Conservation (phyloP, 2,113 vertebrate genomes). For the Bungarus multicinctus region DNA sequence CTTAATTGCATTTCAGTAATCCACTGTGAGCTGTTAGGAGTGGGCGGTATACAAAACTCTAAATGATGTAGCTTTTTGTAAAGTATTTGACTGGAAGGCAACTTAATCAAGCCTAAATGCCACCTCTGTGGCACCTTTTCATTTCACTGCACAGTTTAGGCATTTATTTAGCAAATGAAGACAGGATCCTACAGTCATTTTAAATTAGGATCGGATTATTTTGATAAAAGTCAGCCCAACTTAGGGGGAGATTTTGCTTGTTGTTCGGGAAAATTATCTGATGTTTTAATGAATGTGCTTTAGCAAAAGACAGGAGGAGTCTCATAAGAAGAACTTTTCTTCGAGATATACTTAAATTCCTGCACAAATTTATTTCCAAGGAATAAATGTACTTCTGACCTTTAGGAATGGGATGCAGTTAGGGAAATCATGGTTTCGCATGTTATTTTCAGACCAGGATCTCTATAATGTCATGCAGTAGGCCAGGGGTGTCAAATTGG, state of each 20-base stretch:
- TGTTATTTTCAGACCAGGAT: background rate
- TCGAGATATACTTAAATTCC: constrained; percentile 29
- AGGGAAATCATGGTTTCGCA: constrained; percentile 12
- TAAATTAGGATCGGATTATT: constrained; percentile 59
- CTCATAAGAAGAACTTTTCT: constrained; percentile 36
- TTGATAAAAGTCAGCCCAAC: constrained; percentile 58
- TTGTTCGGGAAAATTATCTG: constrained; percentile 62
- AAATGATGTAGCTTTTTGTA: background rate
- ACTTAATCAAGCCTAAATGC: background rate
- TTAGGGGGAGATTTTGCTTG: constrained; percentile 54
- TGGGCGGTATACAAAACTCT: background rate
- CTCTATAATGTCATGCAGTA: background rate
- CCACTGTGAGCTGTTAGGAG: background rate
- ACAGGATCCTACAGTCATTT: constrained; percentile 56
- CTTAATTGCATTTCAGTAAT: background rate
- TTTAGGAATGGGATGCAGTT: constrained; percentile 18
- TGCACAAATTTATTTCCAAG: background rate
- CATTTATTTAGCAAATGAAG: background rate
- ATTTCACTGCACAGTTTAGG: constrained; percentile 17
- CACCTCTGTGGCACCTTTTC: background rate
- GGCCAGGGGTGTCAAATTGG: no score
- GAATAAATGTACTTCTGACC: background rate
- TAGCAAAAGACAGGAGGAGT: constrained; percentile 12
- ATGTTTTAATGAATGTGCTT: constrained; percentile 61
- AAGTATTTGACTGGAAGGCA: background rate